Percentiles rank a stretch among this genome's conserved stretches.
phyloP scores from a whole-genome alignment of 1,140 invertebrate species.

The Anoplolepis gracilipes region DNA sequence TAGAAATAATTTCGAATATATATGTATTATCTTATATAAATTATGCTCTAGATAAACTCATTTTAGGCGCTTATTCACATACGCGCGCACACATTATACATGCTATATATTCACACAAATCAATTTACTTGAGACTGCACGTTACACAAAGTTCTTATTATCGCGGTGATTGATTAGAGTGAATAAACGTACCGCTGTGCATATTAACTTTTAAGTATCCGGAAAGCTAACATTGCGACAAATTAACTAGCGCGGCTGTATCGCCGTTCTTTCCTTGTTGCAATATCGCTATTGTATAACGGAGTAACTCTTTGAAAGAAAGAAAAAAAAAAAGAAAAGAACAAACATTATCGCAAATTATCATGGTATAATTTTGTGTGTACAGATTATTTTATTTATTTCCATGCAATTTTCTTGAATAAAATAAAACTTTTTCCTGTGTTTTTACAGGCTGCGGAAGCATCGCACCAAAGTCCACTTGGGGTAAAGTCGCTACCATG shows the following conservation, averaged over 20 bases:
- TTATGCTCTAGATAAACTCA: background rate
- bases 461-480: slow-evolving; percentile 92
- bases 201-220: slow-evolving; percentile 48
- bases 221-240: slow-evolving; percentile 18
- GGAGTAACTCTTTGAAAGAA: background rate
- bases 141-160: slow-evolving; percentile 45
- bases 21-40: background rate
- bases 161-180: slow-evolving; percentile 47
- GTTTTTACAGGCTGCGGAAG: slow-evolving; percentile 94
- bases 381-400: background rate
- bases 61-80: background rate
- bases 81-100: background rate
- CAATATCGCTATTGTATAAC: background rate
- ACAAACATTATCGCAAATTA: background rate
- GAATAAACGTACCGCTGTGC: slow-evolving; percentile 32
- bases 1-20: background rate
- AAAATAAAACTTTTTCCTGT: background rate
- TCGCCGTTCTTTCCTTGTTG: background rate
- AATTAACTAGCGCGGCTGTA: slow-evolving; percentile 18
- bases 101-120: background rate
- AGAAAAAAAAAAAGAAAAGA: background rate
- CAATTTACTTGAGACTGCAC: slow-evolving; percentile 9
- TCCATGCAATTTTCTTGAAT: background rate
- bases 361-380: background rate
- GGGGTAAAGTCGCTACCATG: slow-evolving; percentile 94